Conservation (phyloP, 1,140 invertebrate genomes). For the Oryzaephilus surinamensis region DNA sequence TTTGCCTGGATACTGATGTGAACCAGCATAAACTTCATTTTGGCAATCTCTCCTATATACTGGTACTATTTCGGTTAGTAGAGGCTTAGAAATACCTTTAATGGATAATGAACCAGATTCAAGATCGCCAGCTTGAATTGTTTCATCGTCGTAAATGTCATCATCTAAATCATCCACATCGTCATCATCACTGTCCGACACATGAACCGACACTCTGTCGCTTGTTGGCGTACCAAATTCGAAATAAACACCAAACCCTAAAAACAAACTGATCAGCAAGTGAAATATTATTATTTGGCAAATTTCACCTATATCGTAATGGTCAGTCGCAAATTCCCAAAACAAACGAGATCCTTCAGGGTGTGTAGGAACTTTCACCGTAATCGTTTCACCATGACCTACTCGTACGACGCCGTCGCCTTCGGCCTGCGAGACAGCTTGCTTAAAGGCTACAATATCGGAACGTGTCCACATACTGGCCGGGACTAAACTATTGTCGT, state of each 20-base stretch:
- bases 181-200: slow-evolving; percentile 88
- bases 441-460: slow-evolving; percentile 87
- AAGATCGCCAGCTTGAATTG: slow-evolving; percentile 27
- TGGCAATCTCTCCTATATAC: slow-evolving; percentile 94
- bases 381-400: slow-evolving; percentile 95
- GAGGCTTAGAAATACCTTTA: slow-evolving; percentile 23
- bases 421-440: slow-evolving; percentile 75
- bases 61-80: slow-evolving; percentile 59
- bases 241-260: slow-evolving; percentile 95
- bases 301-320: slow-evolving; percentile 75
- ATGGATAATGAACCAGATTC: slow-evolving; percentile 28
- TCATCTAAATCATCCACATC: slow-evolving; percentile 74
- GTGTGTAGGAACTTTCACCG: slow-evolving; percentile 95
- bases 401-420: slow-evolving; percentile 92
- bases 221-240: slow-evolving; percentile 88
- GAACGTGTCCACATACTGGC: slow-evolving; percentile 90
- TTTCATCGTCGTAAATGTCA: slow-evolving; percentile 51
- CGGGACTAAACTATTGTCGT: slow-evolving; percentile 9
- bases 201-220: slow-evolving; percentile 76
- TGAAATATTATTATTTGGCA: slow-evolving; percentile 2
- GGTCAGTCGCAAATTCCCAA: slow-evolving; percentile 99
- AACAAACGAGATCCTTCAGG: slow-evolving; percentile 88
- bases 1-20: slow-evolving; percentile 91
- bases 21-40: slow-evolving; percentile 93
- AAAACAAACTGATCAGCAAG: neutral